Conservation (phyloP, 2,113 vertebrate species). For the Thamnophis sirtalis region DNA sequence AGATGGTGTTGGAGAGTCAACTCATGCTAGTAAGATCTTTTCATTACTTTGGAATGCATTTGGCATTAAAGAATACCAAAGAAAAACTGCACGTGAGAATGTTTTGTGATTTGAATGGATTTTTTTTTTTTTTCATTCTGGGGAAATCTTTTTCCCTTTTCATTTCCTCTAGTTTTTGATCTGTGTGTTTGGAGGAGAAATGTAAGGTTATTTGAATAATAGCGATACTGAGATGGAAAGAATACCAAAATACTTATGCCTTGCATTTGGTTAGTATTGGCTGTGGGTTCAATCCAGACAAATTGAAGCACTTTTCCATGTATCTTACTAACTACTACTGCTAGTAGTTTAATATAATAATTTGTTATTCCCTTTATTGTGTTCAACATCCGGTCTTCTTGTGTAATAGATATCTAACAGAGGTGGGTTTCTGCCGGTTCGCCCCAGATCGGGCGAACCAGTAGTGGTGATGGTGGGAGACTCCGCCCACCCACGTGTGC, state of each 20-base stretch:
- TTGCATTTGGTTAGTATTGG: slow-evolving; percentile 56
- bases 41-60: slow-evolving; percentile 41
- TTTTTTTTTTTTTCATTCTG: background rate
- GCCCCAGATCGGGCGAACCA: too few species aligned
- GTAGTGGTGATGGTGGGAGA: too few species aligned
- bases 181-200: slow-evolving; percentile 51
- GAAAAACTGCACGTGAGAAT: slow-evolving; percentile 44
- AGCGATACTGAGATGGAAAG: slow-evolving; percentile 46
- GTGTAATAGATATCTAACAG: background rate
- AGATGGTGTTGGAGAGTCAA: slow-evolving; percentile 37
- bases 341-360: background rate
- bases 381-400: background rate
- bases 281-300: background rate
- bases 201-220: slow-evolving; percentile 19
- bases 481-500: too few species aligned
- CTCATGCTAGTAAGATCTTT: slow-evolving; percentile 40
- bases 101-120: slow-evolving; percentile 40
- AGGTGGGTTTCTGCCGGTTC: too few species aligned
- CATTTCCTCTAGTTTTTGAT: slow-evolving; percentile 45
- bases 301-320: background rate
- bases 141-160: background rate
- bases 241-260: slow-evolving; percentile 46
- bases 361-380: background rate
- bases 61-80: slow-evolving; percentile 51
- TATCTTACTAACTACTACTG: too few species aligned